These are phyloP conservation scores for Alca torda DNA, from an alignment of 2,797 vertebrate genomes.

Conservation along the genomic window DNA sequence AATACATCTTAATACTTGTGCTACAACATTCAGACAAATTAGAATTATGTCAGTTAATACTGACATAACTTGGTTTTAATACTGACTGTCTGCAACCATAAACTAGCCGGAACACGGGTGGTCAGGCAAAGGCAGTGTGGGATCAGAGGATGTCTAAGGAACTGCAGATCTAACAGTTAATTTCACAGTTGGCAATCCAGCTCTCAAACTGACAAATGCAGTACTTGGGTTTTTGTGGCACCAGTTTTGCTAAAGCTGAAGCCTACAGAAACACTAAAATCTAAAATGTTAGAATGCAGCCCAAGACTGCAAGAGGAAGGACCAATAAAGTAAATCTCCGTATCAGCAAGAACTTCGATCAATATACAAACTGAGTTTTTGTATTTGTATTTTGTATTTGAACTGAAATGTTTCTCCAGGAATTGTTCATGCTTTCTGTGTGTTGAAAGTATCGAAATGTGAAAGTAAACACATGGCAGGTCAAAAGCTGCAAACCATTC, in stretches of 20 bases:
- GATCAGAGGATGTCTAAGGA: background rate
- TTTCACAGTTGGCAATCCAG: background rate
- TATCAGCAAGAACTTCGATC: background rate
- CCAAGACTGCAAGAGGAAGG: background rate
- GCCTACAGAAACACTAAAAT: background rate
- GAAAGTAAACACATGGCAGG: background rate
- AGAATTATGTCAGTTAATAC: no score
- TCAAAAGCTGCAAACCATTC: background rate
- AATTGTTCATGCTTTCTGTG: background rate
- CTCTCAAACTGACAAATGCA: background rate
- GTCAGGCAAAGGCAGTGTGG: background rate
- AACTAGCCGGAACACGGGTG: background rate
- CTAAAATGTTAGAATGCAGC: background rate
- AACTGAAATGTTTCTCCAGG: background rate
- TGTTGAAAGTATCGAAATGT: background rate
- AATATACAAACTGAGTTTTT: background rate
- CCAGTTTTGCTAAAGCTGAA: background rate
- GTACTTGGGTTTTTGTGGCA: background rate
- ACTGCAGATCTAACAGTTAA: background rate
- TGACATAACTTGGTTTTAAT: no score
- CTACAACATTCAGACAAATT: no score
- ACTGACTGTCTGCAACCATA: background rate
- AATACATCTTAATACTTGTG: no score
- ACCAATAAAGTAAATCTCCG: background rate
- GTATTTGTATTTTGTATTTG: background rate